phyloP scores from a whole-genome alignment of 2,113 vertebrate genomes.

The Capreolus pygargus region DNA sequence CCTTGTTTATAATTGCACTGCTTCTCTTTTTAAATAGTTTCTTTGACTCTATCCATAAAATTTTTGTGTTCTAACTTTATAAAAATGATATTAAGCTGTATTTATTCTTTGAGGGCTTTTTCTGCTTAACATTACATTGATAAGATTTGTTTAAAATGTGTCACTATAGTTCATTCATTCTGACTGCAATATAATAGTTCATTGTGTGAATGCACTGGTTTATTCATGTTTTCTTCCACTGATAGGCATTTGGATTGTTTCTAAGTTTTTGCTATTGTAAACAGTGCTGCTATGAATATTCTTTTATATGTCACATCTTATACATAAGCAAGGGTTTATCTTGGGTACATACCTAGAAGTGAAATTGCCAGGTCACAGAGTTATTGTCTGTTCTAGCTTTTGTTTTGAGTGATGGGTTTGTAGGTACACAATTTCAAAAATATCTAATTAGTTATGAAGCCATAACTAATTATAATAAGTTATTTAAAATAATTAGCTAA shows the following conservation, averaged over 20 bases:
- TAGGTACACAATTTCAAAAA: background rate
- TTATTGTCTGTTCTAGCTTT: background rate
- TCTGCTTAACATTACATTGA: background rate
- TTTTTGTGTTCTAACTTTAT: background rate
- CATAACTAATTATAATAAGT: background rate
- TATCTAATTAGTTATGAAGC: background rate
- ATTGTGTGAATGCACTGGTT: background rate
- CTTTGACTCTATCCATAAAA: background rate
- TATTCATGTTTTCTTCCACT: background rate
- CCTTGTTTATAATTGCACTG: background rate
- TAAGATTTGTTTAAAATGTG: background rate
- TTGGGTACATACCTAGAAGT: background rate
- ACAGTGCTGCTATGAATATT: background rate
- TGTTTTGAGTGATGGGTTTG: background rate
- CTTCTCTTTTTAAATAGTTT: conserved; percentile 1
- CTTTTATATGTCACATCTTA: background rate
- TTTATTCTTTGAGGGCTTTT: conserved; percentile 8
- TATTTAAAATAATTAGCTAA: background rate
- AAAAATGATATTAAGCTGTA: background rate
- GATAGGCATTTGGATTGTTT: background rate
- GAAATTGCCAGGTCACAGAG: background rate
- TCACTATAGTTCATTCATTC: conserved; percentile 1
- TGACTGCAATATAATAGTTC: background rate
- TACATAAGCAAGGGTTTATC: background rate
- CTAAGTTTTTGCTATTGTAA: background rate